Evolutionary conservation across 2,113 vertebrate genomes (phyloP).

Genomic region (Poicephalus gulielmi): DNA sequence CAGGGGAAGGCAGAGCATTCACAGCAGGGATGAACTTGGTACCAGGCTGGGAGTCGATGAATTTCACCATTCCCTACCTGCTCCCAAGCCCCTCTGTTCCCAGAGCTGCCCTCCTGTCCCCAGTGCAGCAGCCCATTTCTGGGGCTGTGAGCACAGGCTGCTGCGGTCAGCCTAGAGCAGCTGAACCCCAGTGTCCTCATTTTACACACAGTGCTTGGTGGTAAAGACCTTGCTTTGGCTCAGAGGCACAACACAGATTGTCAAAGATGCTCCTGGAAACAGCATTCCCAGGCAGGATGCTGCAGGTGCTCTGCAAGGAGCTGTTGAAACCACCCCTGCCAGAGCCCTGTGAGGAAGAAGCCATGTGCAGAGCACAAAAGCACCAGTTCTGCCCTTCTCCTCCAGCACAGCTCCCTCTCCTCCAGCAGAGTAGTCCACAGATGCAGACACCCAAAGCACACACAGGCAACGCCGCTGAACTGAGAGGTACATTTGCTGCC

Average conservation of each 20-base stretch:
- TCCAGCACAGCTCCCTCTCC: not conserved
- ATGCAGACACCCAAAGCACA: accelerated
- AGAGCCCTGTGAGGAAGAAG: not conserved
- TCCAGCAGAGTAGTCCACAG: not conserved
- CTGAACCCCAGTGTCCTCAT: not conserved
- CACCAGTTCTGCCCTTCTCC: not conserved
- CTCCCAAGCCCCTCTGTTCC: not conserved
- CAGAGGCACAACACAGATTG: not conserved
- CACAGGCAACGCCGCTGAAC: accelerated
- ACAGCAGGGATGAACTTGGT: accelerated
- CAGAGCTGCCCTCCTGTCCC: no score
- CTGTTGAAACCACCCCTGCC: not conserved
- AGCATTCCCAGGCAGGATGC: not conserved
- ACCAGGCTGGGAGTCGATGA: not conserved
- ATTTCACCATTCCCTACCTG: not conserved
- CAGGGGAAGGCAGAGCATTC: not conserved
- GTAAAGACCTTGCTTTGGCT: not conserved
- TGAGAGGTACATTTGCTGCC: not conserved
- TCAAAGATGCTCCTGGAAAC: not conserved
- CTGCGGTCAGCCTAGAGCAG: not conserved
- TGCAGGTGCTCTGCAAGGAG: not conserved
- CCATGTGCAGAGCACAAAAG: not conserved
- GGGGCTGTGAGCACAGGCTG: not conserved
- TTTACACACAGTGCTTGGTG: accelerated
- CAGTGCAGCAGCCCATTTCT: not conserved